Conservation (phyloP, 1,140 invertebrate genomes). For the Trichogramma pretiosum region DNA sequence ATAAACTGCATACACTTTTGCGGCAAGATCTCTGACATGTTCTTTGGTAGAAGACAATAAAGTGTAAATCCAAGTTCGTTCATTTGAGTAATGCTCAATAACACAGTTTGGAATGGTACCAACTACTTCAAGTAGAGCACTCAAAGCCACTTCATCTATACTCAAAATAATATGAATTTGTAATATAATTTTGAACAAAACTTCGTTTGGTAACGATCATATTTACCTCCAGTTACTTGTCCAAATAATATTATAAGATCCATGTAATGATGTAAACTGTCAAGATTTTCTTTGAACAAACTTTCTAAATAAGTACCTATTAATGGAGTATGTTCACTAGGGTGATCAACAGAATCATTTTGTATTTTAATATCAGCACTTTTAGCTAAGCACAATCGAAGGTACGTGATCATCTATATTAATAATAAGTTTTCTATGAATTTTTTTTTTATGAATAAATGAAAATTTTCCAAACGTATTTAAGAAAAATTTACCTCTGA, state of each 20-base stretch:
- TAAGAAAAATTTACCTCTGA: constrained; percentile 39
- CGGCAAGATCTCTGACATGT: constrained; percentile 61
- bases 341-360: constrained; percentile 47
- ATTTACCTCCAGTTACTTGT: constrained; percentile 49
- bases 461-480: constrained; percentile 3
- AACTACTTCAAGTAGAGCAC: constrained; percentile 64
- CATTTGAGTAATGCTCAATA: constrained; percentile 47
- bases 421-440: constrained; percentile 5
- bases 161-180: constrained; percentile 4
- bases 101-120: constrained; percentile 58
- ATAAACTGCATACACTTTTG: constrained; percentile 62
- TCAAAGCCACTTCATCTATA: constrained; percentile 53
- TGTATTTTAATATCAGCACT: constrained; percentile 43
- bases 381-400: constrained; percentile 62
- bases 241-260: constrained; percentile 57
- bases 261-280: constrained; percentile 54
- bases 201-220: not conserved
- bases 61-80: constrained; percentile 55
- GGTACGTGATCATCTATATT: constrained; percentile 64
- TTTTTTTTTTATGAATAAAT: constrained; percentile 1
- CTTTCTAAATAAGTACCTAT: constrained; percentile 50
- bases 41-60: constrained; percentile 63
- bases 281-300: constrained; percentile 43
- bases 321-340: constrained; percentile 53
- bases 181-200: not conserved